Evolutionary conservation across 2,888 invertebrate species (phyloP).

Genomic region (Zeuzera pyrina): DNA sequence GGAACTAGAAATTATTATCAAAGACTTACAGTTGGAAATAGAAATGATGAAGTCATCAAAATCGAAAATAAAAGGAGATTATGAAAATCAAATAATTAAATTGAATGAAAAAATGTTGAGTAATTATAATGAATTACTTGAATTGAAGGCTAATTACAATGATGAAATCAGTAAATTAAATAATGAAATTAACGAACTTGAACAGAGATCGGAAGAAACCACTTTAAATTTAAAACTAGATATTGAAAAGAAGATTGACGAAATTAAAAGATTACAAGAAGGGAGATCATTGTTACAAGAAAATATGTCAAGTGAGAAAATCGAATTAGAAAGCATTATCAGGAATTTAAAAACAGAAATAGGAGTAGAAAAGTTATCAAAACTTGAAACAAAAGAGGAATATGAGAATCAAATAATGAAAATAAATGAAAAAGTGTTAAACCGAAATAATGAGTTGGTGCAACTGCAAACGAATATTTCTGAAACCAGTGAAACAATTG

Average conservation of each 20-base stretch:
- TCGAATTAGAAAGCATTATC: constrained; percentile 38
- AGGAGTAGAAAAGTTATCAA: constrained; percentile 38
- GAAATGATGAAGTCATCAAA: constrained; percentile 40
- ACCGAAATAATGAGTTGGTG: constrained; percentile 55
- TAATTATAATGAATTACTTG: constrained; percentile 51
- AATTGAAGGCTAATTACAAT: constrained; percentile 31
- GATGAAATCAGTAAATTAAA: constrained; percentile 44
- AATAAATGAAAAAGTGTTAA: constrained; percentile 51
- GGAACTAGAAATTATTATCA: constrained; percentile 37
- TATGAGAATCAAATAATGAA: constrained; percentile 51
- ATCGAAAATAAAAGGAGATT: constrained; percentile 40
- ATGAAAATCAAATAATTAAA: constrained; percentile 48
- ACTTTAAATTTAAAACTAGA: constrained; percentile 30
- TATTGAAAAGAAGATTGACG: constrained; percentile 41
- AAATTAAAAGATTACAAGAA: constrained; percentile 50
- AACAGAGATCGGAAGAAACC: constrained; percentile 41
- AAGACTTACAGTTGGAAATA: constrained; percentile 33
- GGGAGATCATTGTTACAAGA: constrained; percentile 46
- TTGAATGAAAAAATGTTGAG: constrained; percentile 54
- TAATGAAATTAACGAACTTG: constrained; percentile 48
- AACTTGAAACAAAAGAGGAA: constrained; percentile 39
- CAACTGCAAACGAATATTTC: constrained; percentile 50
- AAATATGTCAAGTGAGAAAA: constrained; percentile 43
- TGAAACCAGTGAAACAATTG: constrained; percentile 45
- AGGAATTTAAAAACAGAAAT: constrained; percentile 35